These are phyloP conservation scores for Holacanthus passer DNA, from an alignment of 2,113 vertebrate genomes.

Conservation along the genomic window DNA sequence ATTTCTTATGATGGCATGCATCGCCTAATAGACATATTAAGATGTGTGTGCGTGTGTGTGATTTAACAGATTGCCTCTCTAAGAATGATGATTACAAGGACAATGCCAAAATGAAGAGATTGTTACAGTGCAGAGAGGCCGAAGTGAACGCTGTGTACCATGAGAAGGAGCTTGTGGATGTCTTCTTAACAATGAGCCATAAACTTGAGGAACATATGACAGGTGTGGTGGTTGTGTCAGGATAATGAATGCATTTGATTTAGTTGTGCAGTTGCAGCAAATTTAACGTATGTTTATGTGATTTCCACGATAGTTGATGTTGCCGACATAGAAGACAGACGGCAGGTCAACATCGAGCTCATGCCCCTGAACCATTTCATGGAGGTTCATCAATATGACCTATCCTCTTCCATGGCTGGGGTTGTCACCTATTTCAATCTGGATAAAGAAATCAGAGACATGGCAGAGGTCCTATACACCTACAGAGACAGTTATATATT, in stretches of 20 bases:
- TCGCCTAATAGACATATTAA: background rate
- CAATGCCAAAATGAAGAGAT: conserved; percentile 59
- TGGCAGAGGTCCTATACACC: conserved; percentile 70
- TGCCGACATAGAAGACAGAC: conserved; percentile 62
- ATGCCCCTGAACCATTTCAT: conserved; percentile 77
- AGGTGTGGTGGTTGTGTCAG: conserved; percentile 78
- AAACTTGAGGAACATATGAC: conserved; percentile 81
- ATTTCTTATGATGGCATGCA: background rate
- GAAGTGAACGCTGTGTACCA: conserved; percentile 80
- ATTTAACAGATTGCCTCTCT: conserved; percentile 77
- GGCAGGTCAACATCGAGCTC: conserved; percentile 72
- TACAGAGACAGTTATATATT: conserved; percentile 88
- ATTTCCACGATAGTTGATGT: conserved; percentile 83
- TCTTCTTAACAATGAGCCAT: conserved; percentile 86
- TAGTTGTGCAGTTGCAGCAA: background rate
- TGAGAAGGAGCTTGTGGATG: conserved; percentile 81
- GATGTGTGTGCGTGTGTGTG: background rate
- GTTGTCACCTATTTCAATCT: conserved; percentile 83
- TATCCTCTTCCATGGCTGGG: rapidly evolving
- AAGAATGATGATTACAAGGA: conserved; percentile 72
- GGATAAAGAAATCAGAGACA: conserved; percentile 69
- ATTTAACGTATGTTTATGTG: background rate
- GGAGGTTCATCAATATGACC: conserved; percentile 58
- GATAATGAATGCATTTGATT: background rate
- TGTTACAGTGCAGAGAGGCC: conserved; percentile 77